Conservation (phyloP, 2,888 invertebrate genomes). For the Sarcophaga rosellei region DNA sequence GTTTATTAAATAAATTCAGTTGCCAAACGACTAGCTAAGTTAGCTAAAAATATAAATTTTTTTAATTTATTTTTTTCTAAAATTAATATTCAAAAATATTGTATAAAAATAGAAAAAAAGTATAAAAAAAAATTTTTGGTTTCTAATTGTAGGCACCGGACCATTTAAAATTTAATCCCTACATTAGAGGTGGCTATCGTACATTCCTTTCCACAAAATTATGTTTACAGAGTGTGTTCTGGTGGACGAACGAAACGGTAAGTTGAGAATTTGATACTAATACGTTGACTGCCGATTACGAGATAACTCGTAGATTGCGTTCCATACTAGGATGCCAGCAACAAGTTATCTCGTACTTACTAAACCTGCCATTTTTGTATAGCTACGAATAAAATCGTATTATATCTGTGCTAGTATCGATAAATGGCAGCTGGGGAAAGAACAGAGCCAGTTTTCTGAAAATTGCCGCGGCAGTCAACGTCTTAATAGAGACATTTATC, state of each 20-base stretch:
- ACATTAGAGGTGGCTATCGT: conserved; percentile 92
- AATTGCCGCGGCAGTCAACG: too few species aligned
- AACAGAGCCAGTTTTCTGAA: too few species aligned
- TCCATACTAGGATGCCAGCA: too few species aligned
- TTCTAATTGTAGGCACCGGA: conserved; percentile 85
- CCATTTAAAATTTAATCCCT: conserved; percentile 93
- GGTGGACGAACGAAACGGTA: conserved; percentile 97
- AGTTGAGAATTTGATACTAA: conserved; percentile 43
- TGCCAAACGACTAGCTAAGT: not conserved
- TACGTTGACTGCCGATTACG: too few species aligned
- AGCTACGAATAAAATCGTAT: too few species aligned
- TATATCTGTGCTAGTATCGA: too few species aligned
- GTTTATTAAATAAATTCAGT: not conserved
- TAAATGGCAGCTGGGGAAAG: too few species aligned
- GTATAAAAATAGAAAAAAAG: not conserved
- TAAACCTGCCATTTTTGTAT: too few species aligned
- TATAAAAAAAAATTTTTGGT: not conserved
- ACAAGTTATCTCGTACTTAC: too few species aligned
- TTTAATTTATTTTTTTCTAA: not conserved
- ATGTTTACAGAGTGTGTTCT: conserved; percentile 95
- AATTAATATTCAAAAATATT: too few species aligned
- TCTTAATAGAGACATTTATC: not conserved
- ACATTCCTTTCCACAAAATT: conserved; percentile 90
- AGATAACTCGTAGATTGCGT: too few species aligned
- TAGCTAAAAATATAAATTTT: not conserved